Evolutionary conservation across 2,888 invertebrate genomes (phyloP), one percentile per base, ranked within the genome.

Genomic region (Lithophane leautieri): DNA sequence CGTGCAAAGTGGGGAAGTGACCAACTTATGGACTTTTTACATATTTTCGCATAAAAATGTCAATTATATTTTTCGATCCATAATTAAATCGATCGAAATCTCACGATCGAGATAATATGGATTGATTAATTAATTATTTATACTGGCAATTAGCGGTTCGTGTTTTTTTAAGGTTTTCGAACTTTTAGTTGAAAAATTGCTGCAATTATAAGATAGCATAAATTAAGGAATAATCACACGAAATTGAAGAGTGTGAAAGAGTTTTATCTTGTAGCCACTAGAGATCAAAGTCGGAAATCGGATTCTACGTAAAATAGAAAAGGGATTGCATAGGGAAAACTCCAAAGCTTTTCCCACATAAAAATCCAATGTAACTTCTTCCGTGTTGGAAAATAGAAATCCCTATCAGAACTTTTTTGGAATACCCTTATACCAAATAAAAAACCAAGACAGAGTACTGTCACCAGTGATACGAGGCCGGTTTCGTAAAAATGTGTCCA

Each of bases 111-210:
- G 80, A 84, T 86, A 86, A 66, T 58, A 54, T 40, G 74, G 42
- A 78, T 72, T 82, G 83, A 84, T 86, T 77, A 84, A 88, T 88
- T 81, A 77, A 78, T 76, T 79, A 70, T 77, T 71, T 75, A 72
- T 72, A 42, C 70, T 25, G 34, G 71, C 84, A 88, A 88, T 86
- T 86, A 88, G 79, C 50, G 12, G 6, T 28, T 70, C 73, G 67
- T 72, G 60, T 62, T 72, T 62, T 75, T 70, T 67, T 25, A 67
- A 73, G 62, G 52, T 68, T 68, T 66, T 60, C 19, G 67, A 73
- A 56, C 63, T 77, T 79, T 83, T 34, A 0, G 70, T 70, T 81
- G 74, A 83, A 84, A 86, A 85, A 82, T 81, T 83, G 65, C 70
- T 70, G 71, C 62, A 78, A 75, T 85, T 86, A 81, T 79, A 61